Conservation (phyloP, 2,888 invertebrate species). For the Pyrrhia umbra region DNA sequence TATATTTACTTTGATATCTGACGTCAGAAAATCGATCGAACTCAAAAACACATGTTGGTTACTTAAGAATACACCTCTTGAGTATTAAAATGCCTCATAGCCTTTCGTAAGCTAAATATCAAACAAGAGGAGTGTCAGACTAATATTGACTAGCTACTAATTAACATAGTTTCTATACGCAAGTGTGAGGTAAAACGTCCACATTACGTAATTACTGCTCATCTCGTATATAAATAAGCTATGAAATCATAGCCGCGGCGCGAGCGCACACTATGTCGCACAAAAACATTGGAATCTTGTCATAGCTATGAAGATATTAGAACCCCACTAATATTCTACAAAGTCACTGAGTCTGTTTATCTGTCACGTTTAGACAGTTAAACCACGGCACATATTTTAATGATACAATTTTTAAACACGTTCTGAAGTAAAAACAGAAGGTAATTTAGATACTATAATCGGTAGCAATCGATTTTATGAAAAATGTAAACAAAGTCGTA, state of each 20-base stretch:
- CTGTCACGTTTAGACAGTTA: background rate
- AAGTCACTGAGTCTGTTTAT: background rate
- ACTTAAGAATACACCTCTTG: too few species aligned
- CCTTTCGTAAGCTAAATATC: conserved; percentile 1
- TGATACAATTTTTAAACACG: background rate
- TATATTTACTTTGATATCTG: background rate
- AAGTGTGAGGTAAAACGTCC: conserved; percentile 35
- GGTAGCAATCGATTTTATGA: background rate
- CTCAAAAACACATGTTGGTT: background rate
- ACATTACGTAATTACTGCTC: conserved; percentile 47
- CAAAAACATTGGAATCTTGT: conserved; percentile 39
- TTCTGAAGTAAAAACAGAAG: background rate
- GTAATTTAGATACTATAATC: background rate
- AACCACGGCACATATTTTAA: background rate
- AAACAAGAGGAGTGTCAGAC: conserved; percentile 4
- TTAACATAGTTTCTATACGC: conserved; percentile 39
- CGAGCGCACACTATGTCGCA: conserved; percentile 37
- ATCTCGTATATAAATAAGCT: conserved; percentile 50
- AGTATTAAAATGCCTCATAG: background rate
- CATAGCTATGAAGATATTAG: conserved; percentile 16
- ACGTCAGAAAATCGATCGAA: background rate
- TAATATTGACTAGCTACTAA: conserved; percentile 20
- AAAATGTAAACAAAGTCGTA: too few species aligned
- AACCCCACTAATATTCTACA: background rate
- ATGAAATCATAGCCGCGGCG: conserved; percentile 52